Evolutionary conservation across 2,888 invertebrate genomes (phyloP).

Genomic region (Pristionchus entomophagus): DNA sequence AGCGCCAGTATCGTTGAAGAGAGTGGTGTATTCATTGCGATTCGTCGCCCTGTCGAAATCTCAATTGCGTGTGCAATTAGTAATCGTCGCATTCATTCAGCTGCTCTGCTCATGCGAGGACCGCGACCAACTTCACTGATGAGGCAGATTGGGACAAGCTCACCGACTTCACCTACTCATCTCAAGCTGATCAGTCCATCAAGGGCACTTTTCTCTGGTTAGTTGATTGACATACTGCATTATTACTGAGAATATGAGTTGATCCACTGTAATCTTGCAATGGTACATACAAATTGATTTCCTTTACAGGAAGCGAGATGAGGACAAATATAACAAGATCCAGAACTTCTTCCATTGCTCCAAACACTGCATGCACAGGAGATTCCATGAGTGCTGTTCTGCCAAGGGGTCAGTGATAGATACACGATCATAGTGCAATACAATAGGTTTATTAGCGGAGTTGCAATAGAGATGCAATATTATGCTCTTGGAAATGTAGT

Average conservation of each 20-base stretch:
- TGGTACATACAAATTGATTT: background rate
- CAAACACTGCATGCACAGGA: background rate
- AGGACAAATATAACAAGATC: background rate
- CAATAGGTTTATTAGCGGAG: no score
- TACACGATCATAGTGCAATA: no score
- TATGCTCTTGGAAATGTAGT: no score
- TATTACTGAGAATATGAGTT: no score
- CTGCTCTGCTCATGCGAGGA: background rate
- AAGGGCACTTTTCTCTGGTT: background rate
- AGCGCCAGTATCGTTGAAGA: background rate
- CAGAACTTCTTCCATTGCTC: slow-evolving; percentile 17
- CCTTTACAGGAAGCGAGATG: background rate
- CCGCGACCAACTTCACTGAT: no score
- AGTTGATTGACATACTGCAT: background rate
- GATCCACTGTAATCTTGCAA: background rate
- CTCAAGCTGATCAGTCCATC: background rate
- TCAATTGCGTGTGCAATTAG: background rate
- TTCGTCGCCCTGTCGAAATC: background rate
- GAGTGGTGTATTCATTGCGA: slow-evolving; percentile 5
- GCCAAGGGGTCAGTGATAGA: background rate
- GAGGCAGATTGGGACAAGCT: background rate
- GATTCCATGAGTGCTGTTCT: background rate
- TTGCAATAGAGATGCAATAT: no score
- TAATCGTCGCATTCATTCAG: background rate
- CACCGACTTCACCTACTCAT: background rate